Evolutionary conservation across 1,140 invertebrate genomes (phyloP), one percentile per base, ranked within the genome.

Genomic region (Magallana ariakensis): DNA sequence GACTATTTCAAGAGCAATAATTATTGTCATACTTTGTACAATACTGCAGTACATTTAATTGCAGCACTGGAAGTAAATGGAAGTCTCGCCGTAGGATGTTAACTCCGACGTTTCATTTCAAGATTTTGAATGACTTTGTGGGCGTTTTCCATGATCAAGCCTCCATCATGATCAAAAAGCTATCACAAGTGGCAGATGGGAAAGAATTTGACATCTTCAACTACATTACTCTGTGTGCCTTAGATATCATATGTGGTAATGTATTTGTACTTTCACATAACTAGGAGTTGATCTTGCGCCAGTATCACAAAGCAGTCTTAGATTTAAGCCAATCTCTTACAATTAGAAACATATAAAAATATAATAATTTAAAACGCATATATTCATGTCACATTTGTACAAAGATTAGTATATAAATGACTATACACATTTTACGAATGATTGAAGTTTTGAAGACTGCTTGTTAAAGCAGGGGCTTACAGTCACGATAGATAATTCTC

Each of bases 71-170:
- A 62, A 94, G 95, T 13, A 97, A 97, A 94, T 99, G 98, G 97
- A 96, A 96, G 80, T 91, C 93, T 0, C 95, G 97, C 16, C 95
- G 98, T 84, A 98, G 98, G 95, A 96, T 99, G 92, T 97, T 99
- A 10, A 98, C 98, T 1, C 98, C 98, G 33, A 96, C 97, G 0
- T 98, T 99, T 94, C 98, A 98, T 94, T 98, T 98, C 92, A 96
- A 96, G 86, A 98, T 99, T 80, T 95, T 99, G 62, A 96, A 98
- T 89, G 96, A 97, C 89, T 98, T 98, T 92, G 92, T 98, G 10
- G 96, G 96, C 22, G 96, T 98, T 0, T 98, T 99, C 93, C 96
- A 97, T 90, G 96, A 97, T 88, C 97, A 98, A 90, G 95, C 96
- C 55, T 93, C 95, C 6, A 95, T 96, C 19, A 94, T 98, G 80